Evolutionary conservation across 2,888 invertebrate species (phyloP), one percentile per base, ranked within the genome.

Genomic region (Nomada ruficornis): DNA sequence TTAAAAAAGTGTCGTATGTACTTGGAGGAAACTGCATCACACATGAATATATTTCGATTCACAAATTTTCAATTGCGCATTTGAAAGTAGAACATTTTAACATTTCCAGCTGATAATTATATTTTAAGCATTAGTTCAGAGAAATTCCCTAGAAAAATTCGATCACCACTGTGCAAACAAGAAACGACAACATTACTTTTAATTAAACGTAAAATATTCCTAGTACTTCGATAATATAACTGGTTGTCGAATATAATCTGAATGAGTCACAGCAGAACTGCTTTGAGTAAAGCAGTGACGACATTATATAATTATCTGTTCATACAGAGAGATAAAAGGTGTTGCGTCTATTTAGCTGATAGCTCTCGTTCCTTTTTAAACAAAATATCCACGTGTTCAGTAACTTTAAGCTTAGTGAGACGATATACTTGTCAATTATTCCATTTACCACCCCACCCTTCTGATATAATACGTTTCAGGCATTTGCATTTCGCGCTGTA

Each of bases 401-500:
- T 0, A 15, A 4, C 23, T 15, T 63, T 13, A 15, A 15, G 9
- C 23, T n/a, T 54, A 20, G 3, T 13, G 2, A 2, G 11, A 44
- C 5, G 1, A 15, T 52, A 36, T 42, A 29, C 15, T 11, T 13
- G 2, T 11, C 20, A 60, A 63, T 50, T 9, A 0, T 18, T 47
- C 47, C 0, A 15, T 47, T 15, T 47, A 36, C 7, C 2, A 4
- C 50, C 15, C 54, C 18, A 59, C 4, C 1, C 1, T 36, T 2
- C 3, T 10, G 3, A 11, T 42, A 18, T 29, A 44, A 0, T 44
- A 10, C 5, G 29, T 18, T 26, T 13, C 0, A 1, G 1, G 20
- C 2, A 42, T 79, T 80, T 64, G 57, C 64, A 81, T 80, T 82
- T 67, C 80, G 70, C 80, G 74, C 74, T 71, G 52, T 23, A 55